Evolutionary conservation across 2,797 vertebrate species (phyloP), one percentile per base, ranked within the genome.

Genomic region (Paramormyrops hopkinsi): DNA sequence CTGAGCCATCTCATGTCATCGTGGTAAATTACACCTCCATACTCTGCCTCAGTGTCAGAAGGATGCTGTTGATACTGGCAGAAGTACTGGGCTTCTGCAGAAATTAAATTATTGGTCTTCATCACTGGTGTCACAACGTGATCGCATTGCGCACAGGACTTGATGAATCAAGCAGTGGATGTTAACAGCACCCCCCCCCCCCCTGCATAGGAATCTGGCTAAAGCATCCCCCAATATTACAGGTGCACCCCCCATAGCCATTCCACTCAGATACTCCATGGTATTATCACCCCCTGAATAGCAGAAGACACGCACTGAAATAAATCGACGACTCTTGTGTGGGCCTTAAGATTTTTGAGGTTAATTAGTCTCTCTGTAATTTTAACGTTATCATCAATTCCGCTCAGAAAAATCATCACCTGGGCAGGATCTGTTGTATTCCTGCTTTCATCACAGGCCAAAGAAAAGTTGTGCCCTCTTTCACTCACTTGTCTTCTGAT

Each of bases 51-150:
- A 0, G 82, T 82, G 12, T 79, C 84, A n/a, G 51, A 62, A 4
- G 87, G 59, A 29, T 76, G 88, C 87, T 89, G 46, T 25, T 76
- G n/a, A 88, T 88, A 89, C 59, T 89, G 89, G 37, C 82, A 33
- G 14, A 89, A 82, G 50, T 53, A 37, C n/a, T 79, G 51, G 14
- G 89, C 89, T 88, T 87, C 59, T 14, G 87, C 56, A 65, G 87
- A 22, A 87, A 91, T 89, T 46, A 19, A n/a, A 82, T 19, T 7
- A 44, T 2, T 44, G 2, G 76, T 29, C 17, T 82, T 46, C 62
- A 69, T 14, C 25, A 69, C 11, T 2, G 62, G 25, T 33, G 62
- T 46, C 37, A 82, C 76, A n/a, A 82, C 8, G 19, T 44, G 76
- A 82, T 44, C 33, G 3, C 19, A 46, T 0, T 46, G 33, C 11